Conservation (phyloP, 1,140 invertebrate species). For the Neodiprion pinetum region DNA sequence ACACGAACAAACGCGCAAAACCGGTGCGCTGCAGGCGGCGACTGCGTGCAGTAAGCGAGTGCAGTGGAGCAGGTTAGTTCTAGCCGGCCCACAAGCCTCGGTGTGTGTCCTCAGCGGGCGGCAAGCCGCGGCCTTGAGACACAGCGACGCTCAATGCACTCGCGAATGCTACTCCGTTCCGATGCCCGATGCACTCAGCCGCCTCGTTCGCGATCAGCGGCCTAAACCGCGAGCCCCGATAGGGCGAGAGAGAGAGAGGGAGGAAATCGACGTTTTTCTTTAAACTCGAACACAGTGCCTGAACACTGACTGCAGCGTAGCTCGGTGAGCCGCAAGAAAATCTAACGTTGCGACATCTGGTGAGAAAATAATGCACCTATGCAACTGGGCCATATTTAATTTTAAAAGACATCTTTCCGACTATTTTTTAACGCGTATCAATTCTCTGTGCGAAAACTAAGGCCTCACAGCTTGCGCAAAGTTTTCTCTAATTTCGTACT, state of each 20-base stretch:
- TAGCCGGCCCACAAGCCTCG: constrained; percentile 1
- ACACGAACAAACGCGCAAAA: not conserved
- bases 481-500: no score
- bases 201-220: constrained; percentile 15
- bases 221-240: not conserved
- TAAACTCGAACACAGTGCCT: constrained; percentile 20
- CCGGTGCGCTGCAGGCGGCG: not conserved
- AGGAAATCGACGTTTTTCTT: constrained; percentile 3
- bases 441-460: no score
- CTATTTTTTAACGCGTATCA: no score
- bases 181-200: constrained; percentile 19
- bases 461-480: no score
- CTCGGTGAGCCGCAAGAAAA: no score
- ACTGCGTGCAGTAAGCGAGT: not conserved
- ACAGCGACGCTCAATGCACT: constrained; percentile 53
- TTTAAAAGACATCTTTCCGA: no score
- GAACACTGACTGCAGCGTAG: not conserved
- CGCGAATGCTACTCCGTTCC: constrained; percentile 29
- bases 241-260: not conserved
- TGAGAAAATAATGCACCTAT: no score
- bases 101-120: constrained; percentile 49
- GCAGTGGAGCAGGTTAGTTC: constrained; percentile 12
- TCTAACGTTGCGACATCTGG: no score
- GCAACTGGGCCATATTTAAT: no score
- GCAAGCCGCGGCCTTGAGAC: constrained; percentile 52